Percentiles rank a stretch among this genome's conserved stretches.
These are phyloP conservation scores for Xenotilapia caudafasciata DNA, from an alignment of 2,113 vertebrate genomes.

Conservation along the genomic window DNA sequence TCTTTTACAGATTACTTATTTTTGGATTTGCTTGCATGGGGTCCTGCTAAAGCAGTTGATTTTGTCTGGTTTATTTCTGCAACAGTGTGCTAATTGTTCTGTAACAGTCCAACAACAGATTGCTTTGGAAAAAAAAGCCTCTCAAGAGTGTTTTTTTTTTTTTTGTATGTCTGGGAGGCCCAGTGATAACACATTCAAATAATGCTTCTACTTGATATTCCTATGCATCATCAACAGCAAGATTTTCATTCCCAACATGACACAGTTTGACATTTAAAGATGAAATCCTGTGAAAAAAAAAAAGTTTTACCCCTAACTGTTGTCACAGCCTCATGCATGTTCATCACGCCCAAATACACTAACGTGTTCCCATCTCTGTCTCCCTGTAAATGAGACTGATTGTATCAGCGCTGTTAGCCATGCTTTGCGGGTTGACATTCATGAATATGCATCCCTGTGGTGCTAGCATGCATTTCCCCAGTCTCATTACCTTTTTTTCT, in stretches of 20 bases:
- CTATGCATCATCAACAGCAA: not conserved
- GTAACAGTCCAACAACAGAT: not conserved
- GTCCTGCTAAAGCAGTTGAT: not conserved
- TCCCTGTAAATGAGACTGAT: conserved; percentile 10
- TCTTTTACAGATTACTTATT: not conserved
- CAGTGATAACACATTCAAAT: not conserved
- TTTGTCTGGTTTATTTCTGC: not conserved
- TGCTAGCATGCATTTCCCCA: not conserved
- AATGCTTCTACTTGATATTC: not conserved
- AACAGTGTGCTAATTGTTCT: not conserved
- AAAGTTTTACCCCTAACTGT: not conserved
- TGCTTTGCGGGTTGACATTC: not conserved
- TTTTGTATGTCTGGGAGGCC: not conserved
- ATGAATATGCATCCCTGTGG: conserved; percentile 28
- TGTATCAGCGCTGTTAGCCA: not conserved
- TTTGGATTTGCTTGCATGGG: not conserved
- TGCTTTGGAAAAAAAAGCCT: not conserved
- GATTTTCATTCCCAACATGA: not conserved
- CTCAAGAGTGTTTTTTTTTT: not conserved
- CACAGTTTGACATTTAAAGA: conserved; percentile 35
- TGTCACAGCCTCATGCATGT: conserved; percentile 41
- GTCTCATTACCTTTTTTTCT: not conserved
- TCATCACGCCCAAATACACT: not conserved
- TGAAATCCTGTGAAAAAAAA: not conserved
- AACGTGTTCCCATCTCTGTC: conserved; percentile 16